Conservation (phyloP, 2,888 invertebrate genomes). For the Acleris cristana region DNA sequence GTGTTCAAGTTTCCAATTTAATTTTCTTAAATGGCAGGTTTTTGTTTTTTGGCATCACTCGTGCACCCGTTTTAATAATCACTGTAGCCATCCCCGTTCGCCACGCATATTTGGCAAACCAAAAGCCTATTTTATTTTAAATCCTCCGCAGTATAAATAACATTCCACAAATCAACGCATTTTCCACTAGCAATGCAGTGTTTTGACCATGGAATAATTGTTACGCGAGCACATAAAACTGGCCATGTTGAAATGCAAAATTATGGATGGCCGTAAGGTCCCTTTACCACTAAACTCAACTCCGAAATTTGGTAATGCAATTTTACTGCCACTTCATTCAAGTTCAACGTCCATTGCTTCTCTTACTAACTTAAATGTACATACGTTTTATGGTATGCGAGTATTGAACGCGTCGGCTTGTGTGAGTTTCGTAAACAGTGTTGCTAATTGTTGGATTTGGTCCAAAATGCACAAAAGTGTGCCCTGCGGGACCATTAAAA, state of each 20-base stretch:
- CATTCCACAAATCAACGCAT: conserved; percentile 36
- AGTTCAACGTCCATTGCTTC: conserved; percentile 17
- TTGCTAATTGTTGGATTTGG: conserved; percentile 35
- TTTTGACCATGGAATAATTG: conserved; percentile 38
- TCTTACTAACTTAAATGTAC: background rate
- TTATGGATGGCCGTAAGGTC: conserved; percentile 36
- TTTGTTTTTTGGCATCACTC: background rate
- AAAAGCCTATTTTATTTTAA: conserved; percentile 32
- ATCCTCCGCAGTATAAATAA: conserved; percentile 26
- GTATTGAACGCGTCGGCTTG: conserved; percentile 8
- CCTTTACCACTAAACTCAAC: conserved; percentile 18
- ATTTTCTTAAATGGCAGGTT: background rate
- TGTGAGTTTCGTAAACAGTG: conserved; percentile 6
- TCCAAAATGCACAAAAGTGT: conserved; percentile 39
- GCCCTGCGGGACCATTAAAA: conserved; percentile 39
- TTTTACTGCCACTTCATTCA: background rate
- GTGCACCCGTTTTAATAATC: background rate
- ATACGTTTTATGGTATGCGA: background rate
- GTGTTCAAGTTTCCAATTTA: too few species aligned
- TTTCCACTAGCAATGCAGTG: conserved; percentile 37
- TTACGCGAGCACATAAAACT: conserved; percentile 36
- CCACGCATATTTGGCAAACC: conserved; percentile 30
- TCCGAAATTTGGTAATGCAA: conserved; percentile 13
- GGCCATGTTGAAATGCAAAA: conserved; percentile 38
- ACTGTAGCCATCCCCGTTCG: conserved; percentile 10